A percentile compares a stretch with the other conserved stretches of the same genome.
Evolutionary conservation across 2,888 invertebrate genomes (phyloP).

Genomic region (Caenorhabditis becei): DNA sequence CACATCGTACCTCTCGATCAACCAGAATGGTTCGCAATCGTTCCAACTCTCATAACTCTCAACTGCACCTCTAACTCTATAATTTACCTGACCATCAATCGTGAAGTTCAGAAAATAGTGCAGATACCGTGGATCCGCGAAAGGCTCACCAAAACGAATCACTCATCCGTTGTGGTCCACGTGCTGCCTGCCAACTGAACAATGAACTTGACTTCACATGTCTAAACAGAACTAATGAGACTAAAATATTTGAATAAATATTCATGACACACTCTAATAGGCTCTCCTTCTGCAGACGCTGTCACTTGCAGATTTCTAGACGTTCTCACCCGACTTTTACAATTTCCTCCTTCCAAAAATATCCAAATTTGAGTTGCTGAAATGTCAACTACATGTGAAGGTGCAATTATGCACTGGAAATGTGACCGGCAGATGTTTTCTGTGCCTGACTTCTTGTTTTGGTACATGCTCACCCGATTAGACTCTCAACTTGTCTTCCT

Average conservation of each 20-base stretch:
- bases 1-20: constrained; percentile 42
- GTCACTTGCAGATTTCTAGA: background rate
- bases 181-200: constrained; percentile 4
- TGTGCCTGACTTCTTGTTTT: background rate
- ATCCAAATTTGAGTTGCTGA: background rate
- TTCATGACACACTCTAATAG: background rate
- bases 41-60: constrained; percentile 45
- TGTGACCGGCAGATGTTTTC: constrained; percentile 23
- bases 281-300: background rate
- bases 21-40: constrained; percentile 38
- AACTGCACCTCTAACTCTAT: constrained; percentile 60
- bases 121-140: constrained; percentile 7
- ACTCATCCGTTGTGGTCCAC: background rate
- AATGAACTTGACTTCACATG: background rate
- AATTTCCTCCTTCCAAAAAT: background rate
- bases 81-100: constrained; percentile 54
- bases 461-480: background rate
- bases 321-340: background rate
- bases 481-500: too few relatives aligned
- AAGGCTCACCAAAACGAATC: constrained; percentile 1
- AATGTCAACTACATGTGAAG: constrained; percentile 1
- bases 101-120: constrained; percentile 43
- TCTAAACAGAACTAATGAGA: too few relatives aligned
- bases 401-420: constrained; percentile 11
- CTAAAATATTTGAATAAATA: background rate